phyloP scores from a whole-genome alignment of 2,888 invertebrate species.

The Thera obeliscata region DNA sequence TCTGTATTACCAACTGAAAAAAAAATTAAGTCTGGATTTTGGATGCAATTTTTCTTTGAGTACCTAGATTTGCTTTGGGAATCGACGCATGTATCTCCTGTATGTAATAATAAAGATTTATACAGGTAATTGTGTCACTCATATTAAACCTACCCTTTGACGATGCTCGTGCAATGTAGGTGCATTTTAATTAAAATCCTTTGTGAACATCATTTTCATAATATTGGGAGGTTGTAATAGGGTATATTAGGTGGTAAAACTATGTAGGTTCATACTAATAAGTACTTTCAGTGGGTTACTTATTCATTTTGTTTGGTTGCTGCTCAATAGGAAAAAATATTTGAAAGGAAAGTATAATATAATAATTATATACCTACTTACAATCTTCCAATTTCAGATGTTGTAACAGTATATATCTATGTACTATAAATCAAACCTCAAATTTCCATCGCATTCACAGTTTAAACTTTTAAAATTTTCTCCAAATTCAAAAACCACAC shows the following conservation, averaged over 20 bases:
- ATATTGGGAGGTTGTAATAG: too few relatives aligned
- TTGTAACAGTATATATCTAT: background rate
- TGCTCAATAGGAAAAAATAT: too few relatives aligned
- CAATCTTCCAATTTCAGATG: background rate
- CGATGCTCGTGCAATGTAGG: conserved; percentile 3
- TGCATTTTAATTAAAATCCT: background rate
- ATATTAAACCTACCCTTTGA: background rate
- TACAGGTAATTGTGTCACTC: background rate
- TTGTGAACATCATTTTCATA: background rate
- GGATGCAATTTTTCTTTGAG: too few relatives aligned
- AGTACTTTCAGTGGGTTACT: too few relatives aligned
- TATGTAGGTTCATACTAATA: too few relatives aligned
- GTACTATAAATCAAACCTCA: conserved; percentile 3
- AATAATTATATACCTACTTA: background rate
- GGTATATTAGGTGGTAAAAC: too few relatives aligned
- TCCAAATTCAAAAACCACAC: conserved; percentile 20
- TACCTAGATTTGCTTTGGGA: too few relatives aligned
- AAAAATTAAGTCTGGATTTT: too few relatives aligned
- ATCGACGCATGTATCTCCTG: background rate
- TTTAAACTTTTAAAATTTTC: background rate
- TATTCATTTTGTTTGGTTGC: too few relatives aligned
- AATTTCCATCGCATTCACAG: conserved; percentile 17
- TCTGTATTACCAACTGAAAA: too few relatives aligned
- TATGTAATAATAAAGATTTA: background rate
- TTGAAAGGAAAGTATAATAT: too few relatives aligned